These are phyloP conservation scores for Phoenicopterus ruber DNA, from an alignment of 2,113 vertebrate species.

Conservation along the genomic window DNA sequence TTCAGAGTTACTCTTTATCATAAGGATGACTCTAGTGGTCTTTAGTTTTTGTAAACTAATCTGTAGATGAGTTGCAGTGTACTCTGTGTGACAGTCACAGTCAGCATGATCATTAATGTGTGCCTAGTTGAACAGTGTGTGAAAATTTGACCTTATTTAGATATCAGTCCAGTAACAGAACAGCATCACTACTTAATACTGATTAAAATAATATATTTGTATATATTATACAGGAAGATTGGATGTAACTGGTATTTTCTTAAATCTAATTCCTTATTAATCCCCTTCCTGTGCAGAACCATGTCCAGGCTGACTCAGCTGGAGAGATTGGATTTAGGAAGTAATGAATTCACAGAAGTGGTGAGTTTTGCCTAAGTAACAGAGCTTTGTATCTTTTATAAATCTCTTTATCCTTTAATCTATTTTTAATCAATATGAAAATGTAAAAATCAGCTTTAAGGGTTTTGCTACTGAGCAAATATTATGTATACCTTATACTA, in stretches of 20 bases:
- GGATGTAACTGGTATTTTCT: background rate
- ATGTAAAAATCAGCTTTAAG: background rate
- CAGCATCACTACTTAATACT: background rate
- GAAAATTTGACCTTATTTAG: background rate
- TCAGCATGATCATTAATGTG: background rate
- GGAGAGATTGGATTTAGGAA: slow-evolving; percentile 92
- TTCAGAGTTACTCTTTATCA: background rate
- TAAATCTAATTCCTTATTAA: slow-evolving; percentile 27
- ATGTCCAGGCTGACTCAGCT: slow-evolving; percentile 93
- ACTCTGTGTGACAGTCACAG: background rate
- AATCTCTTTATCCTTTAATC: background rate
- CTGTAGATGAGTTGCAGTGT: background rate
- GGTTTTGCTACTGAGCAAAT: background rate
- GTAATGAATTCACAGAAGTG: slow-evolving; percentile 93
- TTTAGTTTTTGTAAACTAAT: background rate
- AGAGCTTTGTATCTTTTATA: background rate
- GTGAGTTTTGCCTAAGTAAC: slow-evolving; percentile 53
- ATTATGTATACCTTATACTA: background rate
- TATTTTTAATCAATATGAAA: slow-evolving; percentile 15
- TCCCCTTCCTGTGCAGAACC: slow-evolving; percentile 75
- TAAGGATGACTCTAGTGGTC: background rate
- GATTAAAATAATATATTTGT: background rate
- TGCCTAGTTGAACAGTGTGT: background rate
- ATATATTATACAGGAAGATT: background rate
- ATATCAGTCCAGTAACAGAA: background rate